phyloP scores from a whole-genome alignment of 2,888 invertebrate species.

The Anagyrus pseudococci region DNA sequence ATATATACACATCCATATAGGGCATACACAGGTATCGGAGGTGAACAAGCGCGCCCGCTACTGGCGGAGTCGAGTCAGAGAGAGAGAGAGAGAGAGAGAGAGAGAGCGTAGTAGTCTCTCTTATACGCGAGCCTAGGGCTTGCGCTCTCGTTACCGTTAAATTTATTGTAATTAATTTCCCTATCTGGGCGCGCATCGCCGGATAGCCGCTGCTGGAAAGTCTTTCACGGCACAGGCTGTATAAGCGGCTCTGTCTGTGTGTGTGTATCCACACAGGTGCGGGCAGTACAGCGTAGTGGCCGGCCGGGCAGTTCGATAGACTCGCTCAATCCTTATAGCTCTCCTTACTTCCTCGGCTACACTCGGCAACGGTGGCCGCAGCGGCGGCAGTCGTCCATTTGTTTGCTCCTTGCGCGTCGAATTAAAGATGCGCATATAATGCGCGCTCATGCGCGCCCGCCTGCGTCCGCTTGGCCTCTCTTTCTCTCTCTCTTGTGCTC shows the following conservation, averaged over 20 bases:
- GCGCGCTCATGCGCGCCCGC: no score
- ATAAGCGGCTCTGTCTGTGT: no score
- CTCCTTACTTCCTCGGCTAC: conserved; percentile 8
- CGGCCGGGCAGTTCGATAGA: conserved; percentile 10
- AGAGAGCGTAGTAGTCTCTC: background rate
- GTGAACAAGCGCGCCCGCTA: no score
- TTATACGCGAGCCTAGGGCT: conserved; percentile 7
- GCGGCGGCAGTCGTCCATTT: conserved; percentile 33
- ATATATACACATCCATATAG: conserved; percentile 2
- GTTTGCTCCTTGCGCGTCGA: conserved; percentile 36
- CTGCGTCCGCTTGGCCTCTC: no score
- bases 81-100: no score
- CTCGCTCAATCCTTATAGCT: no score
- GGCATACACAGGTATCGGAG: no score
- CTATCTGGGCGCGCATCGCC: conserved; percentile 53
- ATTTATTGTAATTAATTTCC: conserved; percentile 62
- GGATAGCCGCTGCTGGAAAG: conserved; percentile 48
- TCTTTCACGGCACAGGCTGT: conserved; percentile 21
- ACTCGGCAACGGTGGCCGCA: conserved; percentile 34
- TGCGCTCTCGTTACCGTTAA: conserved; percentile 59
- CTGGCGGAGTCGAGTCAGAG: no score
- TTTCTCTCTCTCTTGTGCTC: no score
- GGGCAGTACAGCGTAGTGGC: conserved; percentile 12
- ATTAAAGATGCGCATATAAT: conserved; percentile 42
- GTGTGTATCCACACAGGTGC: conserved; percentile 24